A percentile compares a stretch with the other conserved stretches of the same genome.
These are phyloP conservation scores for Orussus abietinus DNA, from an alignment of 1,140 invertebrate genomes.

Conservation along the genomic window DNA sequence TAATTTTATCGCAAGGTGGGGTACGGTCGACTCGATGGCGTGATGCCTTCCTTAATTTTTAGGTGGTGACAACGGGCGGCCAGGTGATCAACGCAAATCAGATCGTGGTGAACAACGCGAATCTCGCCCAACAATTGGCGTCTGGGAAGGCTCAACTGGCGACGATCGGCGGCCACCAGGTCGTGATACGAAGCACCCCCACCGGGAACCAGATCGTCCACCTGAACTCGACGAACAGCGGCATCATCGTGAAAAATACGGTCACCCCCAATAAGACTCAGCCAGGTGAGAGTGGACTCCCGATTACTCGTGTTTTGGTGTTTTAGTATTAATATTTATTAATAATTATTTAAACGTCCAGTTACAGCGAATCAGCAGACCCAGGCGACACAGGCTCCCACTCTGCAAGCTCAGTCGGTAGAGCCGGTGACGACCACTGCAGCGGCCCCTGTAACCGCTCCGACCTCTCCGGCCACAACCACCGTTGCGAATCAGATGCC, in stretches of 20 bases:
- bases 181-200: conserved; percentile 64
- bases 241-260: conserved; percentile 45
- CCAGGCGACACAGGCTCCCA: conserved; percentile 3
- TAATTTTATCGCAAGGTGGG: conserved; percentile 3
- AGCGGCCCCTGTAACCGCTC: conserved; percentile 13
- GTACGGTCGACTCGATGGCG: background rate
- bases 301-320: no score
- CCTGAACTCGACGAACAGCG: conserved; percentile 41
- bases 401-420: background rate
- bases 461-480: conserved; percentile 2
- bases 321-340: no score
- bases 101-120: conserved; percentile 72
- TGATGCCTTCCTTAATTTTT: conserved; percentile 8
- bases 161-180: conserved; percentile 78
- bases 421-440: conserved; percentile 6
- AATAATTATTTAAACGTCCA: no score
- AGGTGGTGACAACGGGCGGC: conserved; percentile 52
- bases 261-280: conserved; percentile 31
- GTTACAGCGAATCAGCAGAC: no score
- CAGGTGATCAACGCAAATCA: conserved; percentile 56
- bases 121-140: conserved; percentile 70
- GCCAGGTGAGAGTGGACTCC: conserved; percentile 36
- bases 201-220: conserved; percentile 66
- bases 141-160: conserved; percentile 77
- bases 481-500: conserved; percentile 13